Evolutionary conservation across 2,797 vertebrate species (phyloP).

Genomic region (Etheostoma perlongum): DNA sequence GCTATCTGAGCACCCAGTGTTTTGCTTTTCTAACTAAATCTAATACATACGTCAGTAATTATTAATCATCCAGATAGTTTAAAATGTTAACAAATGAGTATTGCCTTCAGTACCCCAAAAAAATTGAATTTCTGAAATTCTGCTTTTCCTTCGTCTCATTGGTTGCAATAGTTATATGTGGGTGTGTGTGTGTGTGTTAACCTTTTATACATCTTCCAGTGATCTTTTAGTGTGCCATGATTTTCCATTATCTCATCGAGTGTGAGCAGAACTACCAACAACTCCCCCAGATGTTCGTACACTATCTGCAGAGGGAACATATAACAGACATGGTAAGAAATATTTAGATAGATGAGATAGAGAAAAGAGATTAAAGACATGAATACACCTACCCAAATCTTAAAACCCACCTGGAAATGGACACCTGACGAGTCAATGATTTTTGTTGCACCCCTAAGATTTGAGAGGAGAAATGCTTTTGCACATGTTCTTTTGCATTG

Average conservation of each 20-base stretch:
- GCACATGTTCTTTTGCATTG: neutral
- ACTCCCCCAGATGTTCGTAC: conserved; percentile 96
- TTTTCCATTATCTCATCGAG: conserved; percentile 98
- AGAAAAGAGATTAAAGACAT: neutral
- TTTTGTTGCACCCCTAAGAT: conserved; percentile 90
- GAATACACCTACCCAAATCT: neutral
- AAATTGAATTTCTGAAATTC: neutral
- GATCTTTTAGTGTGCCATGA: conserved; percentile 94
- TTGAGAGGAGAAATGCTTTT: conserved; percentile 24
- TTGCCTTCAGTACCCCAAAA: neutral
- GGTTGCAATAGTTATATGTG: neutral
- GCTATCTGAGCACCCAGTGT: too few species aligned
- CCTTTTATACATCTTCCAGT: conserved; percentile 99
- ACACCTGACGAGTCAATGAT: conserved; percentile 97
- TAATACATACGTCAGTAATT: too few species aligned
- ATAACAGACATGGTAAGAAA: neutral
- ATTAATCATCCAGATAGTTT: neutral
- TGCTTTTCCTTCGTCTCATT: neutral
- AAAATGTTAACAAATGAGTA: neutral
- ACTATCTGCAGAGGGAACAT: conserved; percentile 84
- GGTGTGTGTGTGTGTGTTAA: conserved; percentile 57
- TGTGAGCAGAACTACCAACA: conserved; percentile 93
- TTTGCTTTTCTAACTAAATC: too few species aligned
- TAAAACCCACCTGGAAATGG: conserved; percentile 93
- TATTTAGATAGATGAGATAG: neutral